Conservation (phyloP, 37 sponge, comb jelly and placozoan species). For the Aplysina aerophoba region DNA sequence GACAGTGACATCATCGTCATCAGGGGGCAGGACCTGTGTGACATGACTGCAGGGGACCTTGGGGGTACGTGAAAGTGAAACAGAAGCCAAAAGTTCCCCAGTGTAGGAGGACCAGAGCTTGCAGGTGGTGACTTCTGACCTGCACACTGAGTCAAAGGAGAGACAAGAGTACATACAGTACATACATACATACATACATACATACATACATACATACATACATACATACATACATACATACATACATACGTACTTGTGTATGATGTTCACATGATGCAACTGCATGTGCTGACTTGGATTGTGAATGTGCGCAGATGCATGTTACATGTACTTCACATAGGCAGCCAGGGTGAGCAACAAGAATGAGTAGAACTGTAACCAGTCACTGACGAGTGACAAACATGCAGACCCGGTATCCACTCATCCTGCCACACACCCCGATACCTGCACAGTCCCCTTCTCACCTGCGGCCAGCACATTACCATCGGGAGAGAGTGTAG, state of each 20-base stretch:
- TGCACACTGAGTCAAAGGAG: background rate
- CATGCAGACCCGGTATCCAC: no score
- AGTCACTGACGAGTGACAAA: no score
- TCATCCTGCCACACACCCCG: background rate
- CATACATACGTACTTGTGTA: no score
- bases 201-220: conserved; percentile 14
- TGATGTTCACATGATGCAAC: no score
- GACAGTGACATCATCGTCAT: background rate
- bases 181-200: conserved; percentile 39
- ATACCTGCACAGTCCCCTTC: conserved; percentile 15
- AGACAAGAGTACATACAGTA: background rate
- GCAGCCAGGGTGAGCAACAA: no score
- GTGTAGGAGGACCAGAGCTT: conserved; percentile 17
- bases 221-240: conserved; percentile 42
- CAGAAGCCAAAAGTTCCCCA: background rate
- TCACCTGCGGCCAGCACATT: conserved; percentile 23
- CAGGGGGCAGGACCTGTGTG: no score
- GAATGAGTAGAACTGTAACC: no score
- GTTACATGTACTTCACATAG: no score
- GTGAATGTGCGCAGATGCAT: no score
- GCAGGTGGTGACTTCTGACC: background rate
- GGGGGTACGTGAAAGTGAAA: background rate
- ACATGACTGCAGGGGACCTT: background rate
- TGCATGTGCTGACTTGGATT: no score
- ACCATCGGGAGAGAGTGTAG: background rate